Base-by-base conservation (phyloP, 2,113 vertebrate species). In the Sebastes fasciatus region DNA sequence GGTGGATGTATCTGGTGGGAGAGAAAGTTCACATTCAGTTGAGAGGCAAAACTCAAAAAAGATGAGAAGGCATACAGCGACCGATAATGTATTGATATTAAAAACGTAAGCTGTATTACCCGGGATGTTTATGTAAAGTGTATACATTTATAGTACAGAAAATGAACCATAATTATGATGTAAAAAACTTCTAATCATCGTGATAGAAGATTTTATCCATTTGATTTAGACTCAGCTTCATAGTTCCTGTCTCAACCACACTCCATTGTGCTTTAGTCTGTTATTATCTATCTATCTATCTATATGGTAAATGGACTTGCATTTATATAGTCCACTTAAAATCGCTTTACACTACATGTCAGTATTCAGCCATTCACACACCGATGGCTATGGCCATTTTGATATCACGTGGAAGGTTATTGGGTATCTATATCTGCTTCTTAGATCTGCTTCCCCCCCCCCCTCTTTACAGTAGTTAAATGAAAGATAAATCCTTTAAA, bases 401-500 rank as follows among this genome's bases (percentile, higher is more conserved):
- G 34, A 34, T 34, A 34, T 34, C 34, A 34, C 34, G 34, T 34
- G 34, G 34, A 34, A 34, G 34, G 34, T 34, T 34, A 34, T 34
- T 34, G 34, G 34, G 4, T 34, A 34, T 34, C 34, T 34, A 34
- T 34, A 34, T 34, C 34, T 34, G 34, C 34, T 34, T 34, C 34
- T 34, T 34, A 34, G 34, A 34, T 34, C 34, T 34, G 26, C 26
- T 34, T 34, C 26, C 26, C 26, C 26, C 26, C 2, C 26, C 26
- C 26, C 26, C 26, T 34, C 26, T 34, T 60, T 26, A 13, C 12
- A 9, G 3, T 8, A 23, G 55, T 58, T 62, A 14, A 55, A 23
- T 48, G 23, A 65, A 78, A 46, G 4, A 49, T 55, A 57, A 34
- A 72, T 73, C 52, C 13, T 5, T 40, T 52, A 58, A 65, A 62